Evolutionary conservation across 1,140 invertebrate species (phyloP).

Genomic region (Drosophila nebulosa): DNA sequence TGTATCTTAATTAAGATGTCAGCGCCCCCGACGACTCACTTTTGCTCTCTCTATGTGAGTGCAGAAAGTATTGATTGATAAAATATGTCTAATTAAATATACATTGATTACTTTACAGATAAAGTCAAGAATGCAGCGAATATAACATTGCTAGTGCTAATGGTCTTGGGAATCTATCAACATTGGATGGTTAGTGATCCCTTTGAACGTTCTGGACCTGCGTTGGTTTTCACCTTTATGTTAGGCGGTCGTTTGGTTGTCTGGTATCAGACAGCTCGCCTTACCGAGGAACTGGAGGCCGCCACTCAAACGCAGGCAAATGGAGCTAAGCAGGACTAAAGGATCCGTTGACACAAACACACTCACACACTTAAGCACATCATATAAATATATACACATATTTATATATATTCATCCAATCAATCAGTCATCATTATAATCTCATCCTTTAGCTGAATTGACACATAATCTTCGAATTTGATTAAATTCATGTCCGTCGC

Average conservation of each 20-base stretch:
- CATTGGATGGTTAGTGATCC: conserved; percentile 96
- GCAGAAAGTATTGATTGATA: too few species aligned
- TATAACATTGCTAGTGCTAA: conserved; percentile 89
- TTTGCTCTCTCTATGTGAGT: not conserved
- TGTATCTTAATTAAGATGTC: not conserved
- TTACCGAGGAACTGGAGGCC: conserved; percentile 82
- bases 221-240: conserved; percentile 97
- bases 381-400: conserved; percentile 41
- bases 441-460: conserved; percentile 17
- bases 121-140: conserved; percentile 94
- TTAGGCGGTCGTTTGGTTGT: conserved; percentile 94
- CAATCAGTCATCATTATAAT: conserved; percentile 12
- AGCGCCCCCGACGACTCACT: not conserved
- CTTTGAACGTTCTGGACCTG: conserved; percentile 94
- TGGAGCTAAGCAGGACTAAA: conserved; percentile 85
- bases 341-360: not conserved
- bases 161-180: conserved; percentile 94
- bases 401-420: conserved; percentile 34
- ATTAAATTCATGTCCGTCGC: conserved; percentile 23
- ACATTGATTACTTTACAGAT: conserved; percentile 83
- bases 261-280: conserved; percentile 83
- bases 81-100: not conserved
- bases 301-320: conserved; percentile 83
- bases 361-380: conserved; percentile 3
- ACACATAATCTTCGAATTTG: conserved; percentile 30